Evolutionary conservation across 2,113 vertebrate genomes (phyloP).

Genomic region (Phodopus roborovskii): DNA sequence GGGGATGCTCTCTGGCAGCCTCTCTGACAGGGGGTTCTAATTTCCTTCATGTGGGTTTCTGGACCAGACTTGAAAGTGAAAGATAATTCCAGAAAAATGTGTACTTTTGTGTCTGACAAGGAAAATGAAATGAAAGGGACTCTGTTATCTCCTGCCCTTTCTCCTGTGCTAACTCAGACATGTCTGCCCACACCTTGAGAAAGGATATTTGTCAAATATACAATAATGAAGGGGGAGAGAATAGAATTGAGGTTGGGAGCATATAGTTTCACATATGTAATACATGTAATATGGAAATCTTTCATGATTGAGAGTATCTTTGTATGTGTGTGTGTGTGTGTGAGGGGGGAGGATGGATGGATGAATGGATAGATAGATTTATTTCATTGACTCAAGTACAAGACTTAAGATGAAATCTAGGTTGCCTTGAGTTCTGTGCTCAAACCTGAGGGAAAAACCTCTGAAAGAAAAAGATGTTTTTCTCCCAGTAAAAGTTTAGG

Average conservation of each 20-base stretch:
- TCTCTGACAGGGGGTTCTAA: neutral
- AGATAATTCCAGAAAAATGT: neutral
- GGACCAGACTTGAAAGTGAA: neutral
- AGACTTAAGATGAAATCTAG: neutral
- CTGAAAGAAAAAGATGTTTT: neutral
- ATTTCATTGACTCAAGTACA: neutral
- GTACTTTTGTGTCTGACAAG: neutral
- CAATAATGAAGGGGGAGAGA: neutral
- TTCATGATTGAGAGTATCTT: neutral
- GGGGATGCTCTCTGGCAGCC: neutral
- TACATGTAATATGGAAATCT: neutral
- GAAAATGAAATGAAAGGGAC: slow-evolving; percentile 16
- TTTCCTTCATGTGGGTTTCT: neutral
- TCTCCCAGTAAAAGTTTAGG: too few relatives aligned
- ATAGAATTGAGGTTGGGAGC: neutral
- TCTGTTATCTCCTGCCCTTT: neutral
- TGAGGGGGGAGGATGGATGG: neutral
- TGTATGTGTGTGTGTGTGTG: neutral
- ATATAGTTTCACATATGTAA: neutral
- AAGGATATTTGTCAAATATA: neutral
- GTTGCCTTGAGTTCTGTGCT: neutral
- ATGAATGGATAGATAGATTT: neutral
- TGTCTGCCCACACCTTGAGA: neutral
- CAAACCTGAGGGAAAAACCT: neutral
- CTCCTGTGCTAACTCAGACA: neutral